Conservation (phyloP, 2,888 invertebrate species). For the Colletes collaris region DNA sequence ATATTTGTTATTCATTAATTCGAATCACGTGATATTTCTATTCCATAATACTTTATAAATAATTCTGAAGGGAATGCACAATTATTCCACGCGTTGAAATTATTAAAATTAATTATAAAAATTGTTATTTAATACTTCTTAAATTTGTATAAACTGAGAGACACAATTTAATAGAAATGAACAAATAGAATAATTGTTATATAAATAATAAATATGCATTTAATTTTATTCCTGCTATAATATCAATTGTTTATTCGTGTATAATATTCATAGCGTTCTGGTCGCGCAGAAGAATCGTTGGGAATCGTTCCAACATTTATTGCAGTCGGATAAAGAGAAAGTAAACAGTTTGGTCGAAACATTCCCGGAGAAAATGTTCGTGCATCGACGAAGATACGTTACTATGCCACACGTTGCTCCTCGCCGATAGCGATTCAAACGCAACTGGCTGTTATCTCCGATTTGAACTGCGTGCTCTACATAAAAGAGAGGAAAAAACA, state of each 20-base stretch:
- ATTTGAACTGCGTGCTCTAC: slow-evolving; percentile 11
- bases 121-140: too few relatives aligned
- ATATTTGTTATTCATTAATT: too few relatives aligned
- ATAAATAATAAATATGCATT: too few relatives aligned
- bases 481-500: slow-evolving; percentile 1
- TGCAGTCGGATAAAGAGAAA: slow-evolving; percentile 8
- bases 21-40: too few relatives aligned
- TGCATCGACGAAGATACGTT: slow-evolving; percentile 7
- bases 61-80: too few relatives aligned
- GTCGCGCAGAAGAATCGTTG: neutral
- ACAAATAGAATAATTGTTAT: too few relatives aligned
- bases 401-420: slow-evolving; percentile 15
- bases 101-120: too few relatives aligned
- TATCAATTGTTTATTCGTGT: neutral
- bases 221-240: too few relatives aligned
- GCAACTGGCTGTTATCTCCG: slow-evolving; percentile 46
- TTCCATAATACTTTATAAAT: too few relatives aligned
- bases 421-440: slow-evolving; percentile 37
- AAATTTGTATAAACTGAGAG: too few relatives aligned
- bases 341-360: neutral
- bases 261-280: neutral
- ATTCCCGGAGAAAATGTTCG: slow-evolving; percentile 1
- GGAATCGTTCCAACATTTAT: neutral
- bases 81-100: too few relatives aligned
- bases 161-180: too few relatives aligned